A percentile compares a stretch with the other conserved stretches of the same genome.
These are phyloP conservation scores for Hyles lineata DNA, from an alignment of 2,888 invertebrate species.

Conservation along the genomic window DNA sequence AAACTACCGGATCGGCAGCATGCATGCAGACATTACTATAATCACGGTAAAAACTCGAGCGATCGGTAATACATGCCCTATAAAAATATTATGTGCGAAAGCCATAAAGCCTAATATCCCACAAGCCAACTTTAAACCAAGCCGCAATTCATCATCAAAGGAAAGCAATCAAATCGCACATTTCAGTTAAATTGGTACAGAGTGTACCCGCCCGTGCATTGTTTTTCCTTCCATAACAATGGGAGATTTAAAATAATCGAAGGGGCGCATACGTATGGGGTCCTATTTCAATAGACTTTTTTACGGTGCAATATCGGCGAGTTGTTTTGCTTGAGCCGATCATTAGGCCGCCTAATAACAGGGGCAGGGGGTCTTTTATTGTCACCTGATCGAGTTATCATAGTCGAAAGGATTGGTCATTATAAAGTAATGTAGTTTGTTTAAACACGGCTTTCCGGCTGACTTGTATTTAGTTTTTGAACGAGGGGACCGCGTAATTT, in stretches of 20 bases:
- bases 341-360: slow-evolving; percentile 75
- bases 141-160: slow-evolving; percentile 23
- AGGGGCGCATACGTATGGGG: slow-evolving; percentile 63
- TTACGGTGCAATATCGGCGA: slow-evolving; percentile 67
- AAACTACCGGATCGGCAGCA: neutral
- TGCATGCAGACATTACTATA: neutral
- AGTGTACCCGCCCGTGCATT: slow-evolving; percentile 18
- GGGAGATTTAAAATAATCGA: slow-evolving; percentile 71
- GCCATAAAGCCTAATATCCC: slow-evolving; percentile 8
- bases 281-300: slow-evolving; percentile 69
- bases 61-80: neutral
- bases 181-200: slow-evolving; percentile 26
- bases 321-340: slow-evolving; percentile 72
- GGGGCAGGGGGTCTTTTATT: slow-evolving; percentile 53
- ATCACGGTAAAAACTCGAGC: neutral
- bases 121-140: slow-evolving; percentile 2
- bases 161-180: slow-evolving; percentile 19
- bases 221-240: slow-evolving; percentile 53
- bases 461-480: slow-evolving; percentile 56
- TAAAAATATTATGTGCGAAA: slow-evolving; percentile 1
- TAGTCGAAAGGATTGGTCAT: slow-evolving; percentile 71
- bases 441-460: slow-evolving; percentile 74
- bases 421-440: slow-evolving; percentile 77
- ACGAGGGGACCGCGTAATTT: slow-evolving; percentile 68
- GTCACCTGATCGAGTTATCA: slow-evolving; percentile 75